Conservation (phyloP, 2,113 vertebrate genomes). For the Deroptyus accipitrinus region DNA sequence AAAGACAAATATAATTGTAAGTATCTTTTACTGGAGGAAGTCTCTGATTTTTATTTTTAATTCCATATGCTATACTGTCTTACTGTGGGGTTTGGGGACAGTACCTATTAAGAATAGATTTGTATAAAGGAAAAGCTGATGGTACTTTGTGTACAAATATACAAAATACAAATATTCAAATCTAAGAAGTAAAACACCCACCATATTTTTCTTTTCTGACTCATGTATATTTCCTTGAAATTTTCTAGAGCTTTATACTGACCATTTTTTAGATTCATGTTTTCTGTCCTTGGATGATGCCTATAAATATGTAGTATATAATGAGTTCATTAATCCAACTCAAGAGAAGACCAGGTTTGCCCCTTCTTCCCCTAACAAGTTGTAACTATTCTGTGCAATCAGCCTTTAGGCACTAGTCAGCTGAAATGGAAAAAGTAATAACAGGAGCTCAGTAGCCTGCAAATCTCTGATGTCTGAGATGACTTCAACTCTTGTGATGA, state of each 20-base stretch:
- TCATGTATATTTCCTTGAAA: not conserved
- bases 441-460: constrained; percentile 39
- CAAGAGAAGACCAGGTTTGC: not conserved
- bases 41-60: not conserved
- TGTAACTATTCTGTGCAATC: not conserved
- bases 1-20: not conserved
- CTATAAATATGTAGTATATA: not conserved
- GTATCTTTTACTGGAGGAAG: not conserved
- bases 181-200: not conserved
- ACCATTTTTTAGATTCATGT: not conserved
- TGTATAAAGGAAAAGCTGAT: not conserved
- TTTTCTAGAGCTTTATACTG: not conserved
- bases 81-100: not conserved
- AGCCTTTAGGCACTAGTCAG: constrained; percentile 47
- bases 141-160: not conserved
- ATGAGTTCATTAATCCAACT: not conserved
- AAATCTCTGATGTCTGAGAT: constrained; percentile 47
- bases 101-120: not conserved
- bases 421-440: constrained; percentile 55
- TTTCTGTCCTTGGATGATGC: not conserved
- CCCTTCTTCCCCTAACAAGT: constrained; percentile 19
- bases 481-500: constrained; percentile 50
- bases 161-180: not conserved
- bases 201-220: accelerated
- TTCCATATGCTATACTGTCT: not conserved